A percentile compares a stretch with the other conserved stretches of the same genome.
Evolutionary conservation across 2,888 invertebrate genomes (phyloP).

Genomic region (Platynereis dumerilii): DNA sequence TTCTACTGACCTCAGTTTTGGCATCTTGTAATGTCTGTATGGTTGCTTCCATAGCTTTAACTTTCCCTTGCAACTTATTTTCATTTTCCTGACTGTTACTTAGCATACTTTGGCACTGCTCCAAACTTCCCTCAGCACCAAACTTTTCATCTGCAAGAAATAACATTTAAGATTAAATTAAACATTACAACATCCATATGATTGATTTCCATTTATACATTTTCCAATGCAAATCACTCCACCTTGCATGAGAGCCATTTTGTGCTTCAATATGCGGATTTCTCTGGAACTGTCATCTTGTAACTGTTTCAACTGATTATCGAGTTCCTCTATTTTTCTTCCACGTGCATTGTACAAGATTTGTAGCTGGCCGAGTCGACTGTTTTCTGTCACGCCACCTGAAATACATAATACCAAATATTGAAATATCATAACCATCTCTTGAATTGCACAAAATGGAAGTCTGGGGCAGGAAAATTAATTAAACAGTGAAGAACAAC

Average conservation of each 20-base stretch:
- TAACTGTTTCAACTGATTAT: constrained; percentile 40
- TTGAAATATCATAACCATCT: too few species aligned
- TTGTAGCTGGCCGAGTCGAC: constrained; percentile 52
- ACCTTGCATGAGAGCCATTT: constrained; percentile 54
- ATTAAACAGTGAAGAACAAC: too few species aligned
- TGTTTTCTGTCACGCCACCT: constrained; percentile 27
- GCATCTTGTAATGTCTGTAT: constrained; percentile 44
- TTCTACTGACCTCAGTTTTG: constrained; percentile 58
- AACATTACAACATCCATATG: too few species aligned
- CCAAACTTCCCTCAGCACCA: constrained; percentile 45
- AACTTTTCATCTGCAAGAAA: constrained; percentile 49
- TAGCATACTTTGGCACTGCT: constrained; percentile 48
- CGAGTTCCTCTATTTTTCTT: constrained; percentile 54
- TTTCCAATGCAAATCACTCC: too few species aligned
- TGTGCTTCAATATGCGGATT: constrained; percentile 55
- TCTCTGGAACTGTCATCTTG: constrained; percentile 48
- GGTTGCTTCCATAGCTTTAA: constrained; percentile 49
- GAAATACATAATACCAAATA: too few species aligned
- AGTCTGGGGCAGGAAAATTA: too few species aligned
- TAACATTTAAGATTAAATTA: too few species aligned
- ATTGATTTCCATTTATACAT: too few species aligned
- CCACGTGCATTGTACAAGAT: constrained; percentile 58
- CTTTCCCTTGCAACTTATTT: constrained; percentile 43
- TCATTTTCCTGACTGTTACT: constrained; percentile 45
- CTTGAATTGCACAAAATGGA: too few species aligned